A percentile compares a stretch with the other conserved stretches of the same genome.
phyloP scores from a whole-genome alignment of 2,797 vertebrate species.

The Ctenochaetus hawaiiensis region DNA sequence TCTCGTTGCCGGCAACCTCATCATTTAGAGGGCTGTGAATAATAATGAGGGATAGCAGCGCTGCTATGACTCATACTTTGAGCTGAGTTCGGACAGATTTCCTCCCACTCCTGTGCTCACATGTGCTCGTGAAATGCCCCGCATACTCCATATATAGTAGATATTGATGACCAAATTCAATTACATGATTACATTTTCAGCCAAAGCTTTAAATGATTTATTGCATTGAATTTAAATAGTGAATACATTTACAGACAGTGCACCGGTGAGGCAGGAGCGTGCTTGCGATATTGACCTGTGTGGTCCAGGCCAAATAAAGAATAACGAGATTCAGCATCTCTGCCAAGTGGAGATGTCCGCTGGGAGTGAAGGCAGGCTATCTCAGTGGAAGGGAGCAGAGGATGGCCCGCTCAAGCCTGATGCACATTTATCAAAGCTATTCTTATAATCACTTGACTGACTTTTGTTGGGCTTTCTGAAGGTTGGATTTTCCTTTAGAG shows the following conservation, averaged over 20 bases:
- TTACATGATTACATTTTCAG: slow-evolving; percentile 87
- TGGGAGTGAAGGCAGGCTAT: slow-evolving; percentile 74
- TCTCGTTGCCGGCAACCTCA: slow-evolving; percentile 66
- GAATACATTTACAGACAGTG: slow-evolving; percentile 76
- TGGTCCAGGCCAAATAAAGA: slow-evolving; percentile 81
- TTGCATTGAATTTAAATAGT: slow-evolving; percentile 80
- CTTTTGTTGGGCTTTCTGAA: slow-evolving; percentile 77
- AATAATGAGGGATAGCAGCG: slow-evolving; percentile 78
- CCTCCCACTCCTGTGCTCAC: slow-evolving; percentile 64
- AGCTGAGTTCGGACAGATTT: slow-evolving; percentile 75
- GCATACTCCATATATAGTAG: slow-evolving; percentile 61
- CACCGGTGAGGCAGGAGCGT: slow-evolving; percentile 50
- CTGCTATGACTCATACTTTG: slow-evolving; percentile 79
- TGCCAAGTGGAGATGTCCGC: slow-evolving; percentile 82
- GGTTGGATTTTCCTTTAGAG: slow-evolving; percentile 73
- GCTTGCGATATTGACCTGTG: slow-evolving; percentile 79
- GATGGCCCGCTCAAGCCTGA: slow-evolving; percentile 56
- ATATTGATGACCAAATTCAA: slow-evolving; percentile 87
- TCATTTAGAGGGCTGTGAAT: slow-evolving; percentile 77
- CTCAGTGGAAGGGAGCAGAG: slow-evolving; percentile 59
- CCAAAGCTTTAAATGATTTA: slow-evolving; percentile 82
- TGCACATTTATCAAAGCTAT: slow-evolving; percentile 79
- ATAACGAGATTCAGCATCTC: slow-evolving; percentile 82
- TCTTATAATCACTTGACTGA: slow-evolving; percentile 77
- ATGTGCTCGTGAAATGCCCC: slow-evolving; percentile 67